phyloP scores from a whole-genome alignment of 2,113 vertebrate species.

The Prolemur simus region DNA sequence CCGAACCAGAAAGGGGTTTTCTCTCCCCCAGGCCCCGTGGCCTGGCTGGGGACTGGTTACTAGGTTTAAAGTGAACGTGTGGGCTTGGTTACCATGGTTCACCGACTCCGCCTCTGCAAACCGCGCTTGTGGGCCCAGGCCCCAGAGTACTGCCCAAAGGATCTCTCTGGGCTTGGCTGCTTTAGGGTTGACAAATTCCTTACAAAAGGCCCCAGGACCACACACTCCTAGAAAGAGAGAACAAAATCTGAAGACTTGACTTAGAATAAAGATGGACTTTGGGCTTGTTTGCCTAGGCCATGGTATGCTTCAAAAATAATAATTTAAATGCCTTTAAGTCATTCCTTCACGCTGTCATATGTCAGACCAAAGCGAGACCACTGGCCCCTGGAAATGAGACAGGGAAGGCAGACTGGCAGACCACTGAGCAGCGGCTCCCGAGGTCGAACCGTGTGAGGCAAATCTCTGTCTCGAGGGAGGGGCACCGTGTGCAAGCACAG shows the following conservation, averaged over 20 bases:
- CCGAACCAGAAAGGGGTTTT: background rate
- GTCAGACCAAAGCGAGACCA: background rate
- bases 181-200: constrained; percentile 17
- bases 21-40: background rate
- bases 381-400: background rate
- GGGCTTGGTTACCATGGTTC: constrained; percentile 34
- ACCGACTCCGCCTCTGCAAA: constrained; percentile 29
- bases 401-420: background rate
- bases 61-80: constrained; percentile 46
- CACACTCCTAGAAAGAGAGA: background rate
- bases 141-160: constrained; percentile 34
- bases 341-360: background rate
- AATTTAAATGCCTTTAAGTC: background rate
- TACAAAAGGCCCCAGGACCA: background rate
- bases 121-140: constrained; percentile 42
- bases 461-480: background rate
- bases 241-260: background rate
- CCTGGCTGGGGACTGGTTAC: background rate
- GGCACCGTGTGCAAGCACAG: rapidly evolving
- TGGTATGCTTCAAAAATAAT: background rate
- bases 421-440: background rate
- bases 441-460: background rate
- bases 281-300: background rate
- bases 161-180: constrained; percentile 36
- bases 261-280: background rate